Evolutionary conservation across 2,888 invertebrate genomes (phyloP).

Genomic region (Mechanitis mazaeus): DNA sequence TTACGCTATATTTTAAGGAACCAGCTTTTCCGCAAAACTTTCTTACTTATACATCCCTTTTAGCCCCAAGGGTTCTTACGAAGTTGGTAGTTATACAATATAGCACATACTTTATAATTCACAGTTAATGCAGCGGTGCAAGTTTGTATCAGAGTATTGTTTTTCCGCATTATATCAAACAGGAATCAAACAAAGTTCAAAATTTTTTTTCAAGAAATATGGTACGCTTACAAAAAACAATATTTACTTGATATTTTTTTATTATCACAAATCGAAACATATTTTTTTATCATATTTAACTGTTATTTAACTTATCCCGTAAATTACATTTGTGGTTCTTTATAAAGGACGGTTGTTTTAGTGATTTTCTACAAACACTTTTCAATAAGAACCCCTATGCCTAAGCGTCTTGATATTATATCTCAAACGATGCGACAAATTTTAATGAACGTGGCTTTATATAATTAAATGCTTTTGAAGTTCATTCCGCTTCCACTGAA

Average conservation of each 20-base stretch:
- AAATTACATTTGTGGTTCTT: too few species aligned
- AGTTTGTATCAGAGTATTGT: constrained; percentile 29
- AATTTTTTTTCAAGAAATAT: constrained; percentile 17
- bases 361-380: constrained; percentile 8
- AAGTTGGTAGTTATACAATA: constrained; percentile 36
- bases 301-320: too few species aligned
- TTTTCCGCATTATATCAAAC: constrained; percentile 11
- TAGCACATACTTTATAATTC: constrained; percentile 35
- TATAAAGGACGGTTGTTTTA: neutral
- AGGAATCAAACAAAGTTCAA: constrained; percentile 10
- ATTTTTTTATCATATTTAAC: too few species aligned
- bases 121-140: constrained; percentile 31
- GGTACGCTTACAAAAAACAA: constrained; percentile 5
- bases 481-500: neutral
- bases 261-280: too few species aligned
- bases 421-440: constrained; percentile 37
- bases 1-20: constrained; percentile 18
- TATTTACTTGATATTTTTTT: neutral
- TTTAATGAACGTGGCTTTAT: constrained; percentile 36
- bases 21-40: constrained; percentile 25
- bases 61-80: constrained; percentile 37
- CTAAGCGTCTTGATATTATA: constrained; percentile 16
- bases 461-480: constrained; percentile 12
- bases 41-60: constrained; percentile 26
- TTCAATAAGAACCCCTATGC: constrained; percentile 10